Conservation (phyloP, 1,140 invertebrate genomes). For the Mya arenaria region DNA sequence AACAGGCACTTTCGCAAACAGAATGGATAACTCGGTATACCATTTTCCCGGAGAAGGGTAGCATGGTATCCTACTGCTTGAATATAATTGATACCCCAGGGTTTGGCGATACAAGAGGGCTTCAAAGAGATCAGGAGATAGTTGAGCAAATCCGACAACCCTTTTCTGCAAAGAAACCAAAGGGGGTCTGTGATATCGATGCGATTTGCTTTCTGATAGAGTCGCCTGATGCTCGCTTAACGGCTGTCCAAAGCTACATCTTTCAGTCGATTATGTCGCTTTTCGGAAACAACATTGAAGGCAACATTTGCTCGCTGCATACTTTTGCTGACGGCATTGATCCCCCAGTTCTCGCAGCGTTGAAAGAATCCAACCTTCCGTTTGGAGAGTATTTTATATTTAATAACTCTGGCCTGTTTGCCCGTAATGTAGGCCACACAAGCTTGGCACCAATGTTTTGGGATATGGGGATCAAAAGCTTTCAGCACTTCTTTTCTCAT, state of each 20-base stretch:
- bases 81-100: constrained; percentile 44
- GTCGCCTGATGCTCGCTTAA: neutral
- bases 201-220: constrained; percentile 32
- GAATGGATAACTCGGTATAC: constrained; percentile 45
- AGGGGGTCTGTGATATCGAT: constrained; percentile 41
- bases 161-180: neutral
- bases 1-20: constrained; percentile 45
- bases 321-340: neutral
- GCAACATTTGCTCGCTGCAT: neutral
- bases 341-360: neutral
- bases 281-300: neutral
- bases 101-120: constrained; percentile 58
- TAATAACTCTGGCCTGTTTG: constrained; percentile 11
- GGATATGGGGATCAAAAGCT: constrained; percentile 43
- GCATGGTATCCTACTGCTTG: constrained; percentile 3
- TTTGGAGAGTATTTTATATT: neutral
- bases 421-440: neutral
- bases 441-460: constrained; percentile 46
- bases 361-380: neutral
- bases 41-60: neutral
- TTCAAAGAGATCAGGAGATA: constrained; percentile 20
- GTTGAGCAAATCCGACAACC: neutral
- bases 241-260: neutral
- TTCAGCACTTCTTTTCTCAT: constrained; percentile 28
- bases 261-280: neutral